Evolutionary conservation across 2,113 vertebrate genomes (phyloP).

Genomic region (Rhinogobius similis): DNA sequence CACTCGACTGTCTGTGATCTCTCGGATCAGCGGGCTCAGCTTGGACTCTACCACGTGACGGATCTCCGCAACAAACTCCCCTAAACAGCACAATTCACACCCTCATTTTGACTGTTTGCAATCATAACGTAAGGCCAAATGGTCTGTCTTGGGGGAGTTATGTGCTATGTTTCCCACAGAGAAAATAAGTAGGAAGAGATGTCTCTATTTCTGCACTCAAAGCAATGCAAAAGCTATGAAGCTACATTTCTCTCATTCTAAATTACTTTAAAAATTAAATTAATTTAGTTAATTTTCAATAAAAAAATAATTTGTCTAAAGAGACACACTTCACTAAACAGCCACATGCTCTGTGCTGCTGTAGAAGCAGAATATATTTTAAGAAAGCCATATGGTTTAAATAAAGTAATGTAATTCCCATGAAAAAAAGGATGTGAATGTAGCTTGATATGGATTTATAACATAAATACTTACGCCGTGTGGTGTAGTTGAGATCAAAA

Average conservation of each 20-base stretch:
- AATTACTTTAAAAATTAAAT: not conserved
- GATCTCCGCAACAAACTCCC: conserved; percentile 84
- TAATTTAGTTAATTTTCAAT: not conserved
- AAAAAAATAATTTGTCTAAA: not conserved
- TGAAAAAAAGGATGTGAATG: too few relatives aligned
- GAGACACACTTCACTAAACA: too few relatives aligned
- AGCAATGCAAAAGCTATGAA: too few relatives aligned
- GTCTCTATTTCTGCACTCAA: too few relatives aligned
- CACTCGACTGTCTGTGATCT: conserved; percentile 81
- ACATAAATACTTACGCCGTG: conserved; percentile 78
- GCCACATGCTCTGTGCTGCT: not conserved
- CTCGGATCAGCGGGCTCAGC: conserved; percentile 77
- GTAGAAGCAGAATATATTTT: not conserved
- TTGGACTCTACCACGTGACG: conserved; percentile 74
- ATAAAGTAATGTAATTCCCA: too few relatives aligned
- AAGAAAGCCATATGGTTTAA: too few relatives aligned
- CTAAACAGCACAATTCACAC: conserved; percentile 57
- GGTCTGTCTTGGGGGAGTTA: too few relatives aligned
- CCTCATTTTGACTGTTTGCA: not conserved
- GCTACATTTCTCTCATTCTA: too few relatives aligned
- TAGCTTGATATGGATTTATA: too few relatives aligned
- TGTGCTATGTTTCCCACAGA: too few relatives aligned
- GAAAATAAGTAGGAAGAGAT: too few relatives aligned
- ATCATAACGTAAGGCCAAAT: too few relatives aligned
- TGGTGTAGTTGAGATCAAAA: conserved; percentile 90